A percentile compares a stretch with the other conserved stretches of the same genome.
Evolutionary conservation across 2,797 vertebrate species (phyloP).

Genomic region (Urophycis tenuis): DNA sequence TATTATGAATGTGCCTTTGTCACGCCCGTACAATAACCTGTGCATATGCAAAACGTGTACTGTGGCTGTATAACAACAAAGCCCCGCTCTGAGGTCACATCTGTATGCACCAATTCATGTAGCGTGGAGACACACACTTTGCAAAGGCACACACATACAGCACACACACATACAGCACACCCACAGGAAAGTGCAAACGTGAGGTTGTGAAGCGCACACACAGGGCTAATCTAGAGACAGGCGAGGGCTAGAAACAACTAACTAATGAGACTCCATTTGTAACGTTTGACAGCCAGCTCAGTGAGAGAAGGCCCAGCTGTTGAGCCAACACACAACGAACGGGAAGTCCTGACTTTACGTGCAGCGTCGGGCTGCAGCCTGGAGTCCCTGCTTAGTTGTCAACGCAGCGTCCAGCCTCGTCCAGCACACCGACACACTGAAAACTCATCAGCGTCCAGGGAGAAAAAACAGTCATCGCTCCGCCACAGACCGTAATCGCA

Average conservation of each 20-base stretch:
- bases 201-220: background rate
- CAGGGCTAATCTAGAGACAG: background rate
- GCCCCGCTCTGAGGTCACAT: too few relatives aligned
- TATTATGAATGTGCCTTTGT: too few relatives aligned
- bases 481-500: background rate
- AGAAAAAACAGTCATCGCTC: background rate
- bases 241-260: background rate
- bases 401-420: background rate
- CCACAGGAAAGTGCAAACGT: background rate
- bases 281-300: background rate
- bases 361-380: background rate
- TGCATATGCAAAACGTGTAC: too few relatives aligned
- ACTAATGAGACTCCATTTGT: background rate
- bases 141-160: background rate
- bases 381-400: background rate
- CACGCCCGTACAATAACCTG: too few relatives aligned
- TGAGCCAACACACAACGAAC: background rate
- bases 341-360: background rate
- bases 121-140: background rate
- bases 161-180: too few relatives aligned
- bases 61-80: too few relatives aligned
- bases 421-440: background rate
- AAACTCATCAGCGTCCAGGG: background rate
- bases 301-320: background rate
- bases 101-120: background rate